Evolutionary conservation across 2,113 vertebrate genomes (phyloP).

Genomic region (Phrynosoma blainvillii): DNA sequence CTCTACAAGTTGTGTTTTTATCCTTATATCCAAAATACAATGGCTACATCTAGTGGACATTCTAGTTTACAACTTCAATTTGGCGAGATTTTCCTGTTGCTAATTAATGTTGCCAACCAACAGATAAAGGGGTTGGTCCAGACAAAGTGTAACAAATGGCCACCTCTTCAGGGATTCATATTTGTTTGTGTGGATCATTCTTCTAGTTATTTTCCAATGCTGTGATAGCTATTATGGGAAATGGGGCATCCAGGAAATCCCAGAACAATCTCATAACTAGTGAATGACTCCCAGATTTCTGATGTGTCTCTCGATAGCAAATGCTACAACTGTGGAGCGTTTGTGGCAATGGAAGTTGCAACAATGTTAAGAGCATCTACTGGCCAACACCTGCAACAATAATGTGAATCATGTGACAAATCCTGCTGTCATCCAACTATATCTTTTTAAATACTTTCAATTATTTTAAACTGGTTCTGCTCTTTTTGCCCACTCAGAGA

Average conservation of each 20-base stretch:
- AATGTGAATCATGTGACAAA: background rate
- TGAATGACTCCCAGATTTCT: background rate
- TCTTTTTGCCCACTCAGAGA: background rate
- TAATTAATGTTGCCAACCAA: background rate
- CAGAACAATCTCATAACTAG: background rate
- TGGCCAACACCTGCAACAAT: background rate
- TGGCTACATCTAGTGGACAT: background rate
- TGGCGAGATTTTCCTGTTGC: background rate
- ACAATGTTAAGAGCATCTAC: background rate
- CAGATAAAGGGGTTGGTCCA: background rate
- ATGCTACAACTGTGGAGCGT: background rate
- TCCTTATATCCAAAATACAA: slow-evolving; percentile 21
- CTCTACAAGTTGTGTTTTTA: background rate
- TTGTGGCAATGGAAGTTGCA: background rate
- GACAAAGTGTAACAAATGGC: background rate
- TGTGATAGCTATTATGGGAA: background rate
- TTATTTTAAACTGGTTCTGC: background rate
- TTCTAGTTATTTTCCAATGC: background rate
- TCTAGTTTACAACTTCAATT: background rate
- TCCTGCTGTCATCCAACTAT: background rate
- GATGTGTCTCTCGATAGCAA: background rate
- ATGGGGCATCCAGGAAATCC: background rate
- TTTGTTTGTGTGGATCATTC: background rate
- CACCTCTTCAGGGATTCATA: background rate
- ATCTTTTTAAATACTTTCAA: background rate